Percentiles rank a stretch among this genome's conserved stretches.
Evolutionary conservation across 2,888 invertebrate genomes (phyloP).

Genomic region (Pristionchus entomophagus): DNA sequence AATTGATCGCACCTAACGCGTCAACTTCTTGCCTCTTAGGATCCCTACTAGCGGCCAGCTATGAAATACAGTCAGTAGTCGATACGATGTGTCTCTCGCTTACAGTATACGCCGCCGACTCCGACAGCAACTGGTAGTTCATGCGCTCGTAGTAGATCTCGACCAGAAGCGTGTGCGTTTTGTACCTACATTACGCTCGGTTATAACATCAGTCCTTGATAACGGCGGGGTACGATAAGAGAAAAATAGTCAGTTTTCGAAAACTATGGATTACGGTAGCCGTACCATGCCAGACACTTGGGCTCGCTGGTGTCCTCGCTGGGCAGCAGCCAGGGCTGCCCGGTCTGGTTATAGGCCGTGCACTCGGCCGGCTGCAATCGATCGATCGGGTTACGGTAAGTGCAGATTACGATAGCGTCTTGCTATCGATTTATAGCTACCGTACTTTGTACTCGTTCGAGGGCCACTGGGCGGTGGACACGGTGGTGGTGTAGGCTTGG

Average conservation of each 20-base stretch:
- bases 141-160: conserved; percentile 77
- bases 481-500: conserved; percentile 52
- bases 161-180: conserved; percentile 75
- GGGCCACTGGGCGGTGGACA: conserved; percentile 58
- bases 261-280: background rate
- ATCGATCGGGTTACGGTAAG: background rate
- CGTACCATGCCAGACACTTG: conserved; percentile 15
- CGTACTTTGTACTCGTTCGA: conserved; percentile 53
- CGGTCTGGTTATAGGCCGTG: conserved; percentile 51
- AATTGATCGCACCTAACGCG: background rate
- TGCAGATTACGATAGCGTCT: conserved; percentile 48
- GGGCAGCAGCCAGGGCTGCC: conserved; percentile 52
- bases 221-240: background rate
- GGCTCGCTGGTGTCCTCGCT: conserved; percentile 33
- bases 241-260: background rate
- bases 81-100: too few species aligned
- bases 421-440: conserved; percentile 57
- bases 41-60: too few species aligned
- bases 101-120: conserved; percentile 69
- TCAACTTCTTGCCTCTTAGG: too few species aligned
- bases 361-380: conserved; percentile 69
- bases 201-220: too few species aligned
- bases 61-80: background rate
- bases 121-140: conserved; percentile 73
- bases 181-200: conserved; percentile 59